These are phyloP conservation scores for Eudorcas thomsonii DNA, from an alignment of 2,113 vertebrate genomes.

Conservation along the genomic window DNA sequence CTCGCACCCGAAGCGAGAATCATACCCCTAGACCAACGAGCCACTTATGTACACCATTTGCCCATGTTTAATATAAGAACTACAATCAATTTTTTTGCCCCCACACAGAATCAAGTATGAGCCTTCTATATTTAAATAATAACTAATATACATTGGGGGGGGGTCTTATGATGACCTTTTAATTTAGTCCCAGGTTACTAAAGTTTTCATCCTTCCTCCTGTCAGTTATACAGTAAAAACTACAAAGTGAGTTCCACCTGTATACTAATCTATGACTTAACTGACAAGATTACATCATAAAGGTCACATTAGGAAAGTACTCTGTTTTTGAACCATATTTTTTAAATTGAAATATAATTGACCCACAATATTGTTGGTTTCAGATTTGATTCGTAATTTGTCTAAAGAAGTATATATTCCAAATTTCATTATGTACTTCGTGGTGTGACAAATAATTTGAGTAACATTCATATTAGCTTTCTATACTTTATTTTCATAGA, in stretches of 20 bases:
- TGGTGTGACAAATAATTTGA: neutral
- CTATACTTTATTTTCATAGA: neutral
- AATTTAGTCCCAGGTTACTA: neutral
- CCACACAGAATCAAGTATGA: neutral
- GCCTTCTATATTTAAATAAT: neutral
- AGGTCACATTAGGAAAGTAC: neutral
- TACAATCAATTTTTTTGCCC: neutral
- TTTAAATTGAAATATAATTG: neutral
- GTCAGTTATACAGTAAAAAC: neutral
- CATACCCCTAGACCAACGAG: slow-evolving; percentile 85
- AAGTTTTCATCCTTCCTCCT: neutral
- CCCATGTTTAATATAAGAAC: neutral
- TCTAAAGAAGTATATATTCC: neutral
- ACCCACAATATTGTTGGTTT: neutral
- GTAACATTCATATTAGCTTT: neutral
- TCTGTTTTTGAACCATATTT: neutral
- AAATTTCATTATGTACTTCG: neutral
- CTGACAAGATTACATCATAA: neutral
- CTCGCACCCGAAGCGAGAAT: slow-evolving; percentile 86
- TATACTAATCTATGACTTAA: neutral
- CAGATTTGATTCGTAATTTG: neutral
- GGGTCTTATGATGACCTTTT: neutral
- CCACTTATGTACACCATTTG: rapidly evolving
- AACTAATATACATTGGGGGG: neutral
- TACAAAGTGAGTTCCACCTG: neutral